phyloP scores from a whole-genome alignment of 1,140 invertebrate species.

The Vanessa tameamea region DNA sequence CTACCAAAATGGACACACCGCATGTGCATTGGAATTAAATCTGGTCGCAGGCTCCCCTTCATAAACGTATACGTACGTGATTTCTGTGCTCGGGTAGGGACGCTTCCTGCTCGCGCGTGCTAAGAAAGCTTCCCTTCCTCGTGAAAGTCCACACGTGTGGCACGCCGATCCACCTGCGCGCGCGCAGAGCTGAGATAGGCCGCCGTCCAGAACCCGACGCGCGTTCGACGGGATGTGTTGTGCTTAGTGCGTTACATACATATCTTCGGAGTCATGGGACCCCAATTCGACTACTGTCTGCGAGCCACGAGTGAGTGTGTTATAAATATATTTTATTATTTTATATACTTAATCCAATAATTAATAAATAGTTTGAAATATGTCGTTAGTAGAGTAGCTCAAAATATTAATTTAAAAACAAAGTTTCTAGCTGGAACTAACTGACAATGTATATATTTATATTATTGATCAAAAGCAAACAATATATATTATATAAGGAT shows the following conservation, averaged over 20 bases:
- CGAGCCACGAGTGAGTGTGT: conserved; percentile 72
- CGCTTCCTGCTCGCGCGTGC: conserved; percentile 70
- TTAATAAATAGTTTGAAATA: no score
- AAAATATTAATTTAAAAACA: no score
- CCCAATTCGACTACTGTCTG: conserved; percentile 75
- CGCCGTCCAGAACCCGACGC: conserved; percentile 61
- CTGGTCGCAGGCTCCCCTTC: conserved; percentile 56
- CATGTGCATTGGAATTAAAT: conserved; percentile 64
- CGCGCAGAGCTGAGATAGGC: conserved; percentile 48
- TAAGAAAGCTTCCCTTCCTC: conserved; percentile 69
- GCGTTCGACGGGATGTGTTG: conserved; percentile 73
- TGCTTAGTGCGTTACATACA: conserved; percentile 53
- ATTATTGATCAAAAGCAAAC: no score
- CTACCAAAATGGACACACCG: conserved; percentile 57
- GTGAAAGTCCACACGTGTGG: conserved; percentile 71
- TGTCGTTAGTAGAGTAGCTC: no score
- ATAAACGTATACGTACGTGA: conserved; percentile 40
- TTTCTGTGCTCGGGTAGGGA: conserved; percentile 45
- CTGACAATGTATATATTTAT: no score
- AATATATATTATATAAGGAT: no score
- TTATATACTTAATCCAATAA: no score
- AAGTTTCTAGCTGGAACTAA: no score
- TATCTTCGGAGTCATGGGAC: conserved; percentile 62
- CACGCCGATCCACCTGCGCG: conserved; percentile 60
- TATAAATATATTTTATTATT: conserved; percentile 1